Conservation (phyloP, 1,140 invertebrate species). For the Formica exsecta region DNA sequence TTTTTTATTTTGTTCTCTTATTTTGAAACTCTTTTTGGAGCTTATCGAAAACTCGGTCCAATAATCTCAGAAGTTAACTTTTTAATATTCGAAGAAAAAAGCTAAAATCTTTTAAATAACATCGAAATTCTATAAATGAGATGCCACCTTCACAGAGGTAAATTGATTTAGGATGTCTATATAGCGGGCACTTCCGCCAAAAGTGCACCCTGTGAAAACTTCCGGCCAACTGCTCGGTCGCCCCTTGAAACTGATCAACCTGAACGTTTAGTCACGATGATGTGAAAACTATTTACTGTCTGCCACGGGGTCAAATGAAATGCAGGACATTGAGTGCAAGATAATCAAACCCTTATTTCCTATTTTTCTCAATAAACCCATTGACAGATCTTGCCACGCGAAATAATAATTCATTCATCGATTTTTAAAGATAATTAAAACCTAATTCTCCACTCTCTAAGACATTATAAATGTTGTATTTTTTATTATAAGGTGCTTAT, state of each 20-base stretch:
- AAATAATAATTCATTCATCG: conserved; percentile 1
- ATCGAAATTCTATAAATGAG: conserved; percentile 41
- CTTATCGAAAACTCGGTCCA: not conserved
- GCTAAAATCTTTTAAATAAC: not conserved
- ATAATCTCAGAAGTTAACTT: not conserved
- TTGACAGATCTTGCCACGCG: conserved; percentile 5
- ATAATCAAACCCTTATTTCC: conserved; percentile 13
- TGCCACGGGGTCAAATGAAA: conserved; percentile 31
- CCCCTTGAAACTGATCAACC: conserved; percentile 57
- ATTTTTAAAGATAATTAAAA: not conserved
- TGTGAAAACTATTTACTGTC: conserved; percentile 29
- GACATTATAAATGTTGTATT: not conserved
- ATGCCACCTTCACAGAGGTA: not conserved
- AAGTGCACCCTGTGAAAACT: conserved; percentile 47
- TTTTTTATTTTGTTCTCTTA: not conserved
- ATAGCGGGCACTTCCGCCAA: conserved; percentile 26
- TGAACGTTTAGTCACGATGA: conserved; percentile 50
- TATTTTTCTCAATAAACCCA: conserved; percentile 10
- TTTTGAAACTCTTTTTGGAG: not conserved
- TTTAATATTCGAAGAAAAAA: too few relatives aligned
- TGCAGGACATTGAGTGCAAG: not conserved
- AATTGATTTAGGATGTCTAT: conserved; percentile 15
- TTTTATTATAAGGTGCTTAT: not conserved
- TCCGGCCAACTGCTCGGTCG: conserved; percentile 34
- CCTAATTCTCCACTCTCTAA: not conserved